phyloP scores from a whole-genome alignment of 1,140 invertebrate species.

The Caenorhabditis remanei region DNA sequence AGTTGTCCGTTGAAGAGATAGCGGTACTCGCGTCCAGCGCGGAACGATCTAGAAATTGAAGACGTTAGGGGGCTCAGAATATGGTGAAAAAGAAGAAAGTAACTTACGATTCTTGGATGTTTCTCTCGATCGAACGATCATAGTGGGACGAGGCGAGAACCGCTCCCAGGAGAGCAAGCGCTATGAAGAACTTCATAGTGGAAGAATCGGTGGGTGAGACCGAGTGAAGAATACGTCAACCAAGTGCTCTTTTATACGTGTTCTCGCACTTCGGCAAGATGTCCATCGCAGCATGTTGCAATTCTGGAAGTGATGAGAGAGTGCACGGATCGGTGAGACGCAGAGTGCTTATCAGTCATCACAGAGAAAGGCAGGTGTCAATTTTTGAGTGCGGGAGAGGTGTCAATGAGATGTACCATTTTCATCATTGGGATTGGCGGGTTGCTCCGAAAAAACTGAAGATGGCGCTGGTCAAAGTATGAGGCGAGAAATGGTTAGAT shows the following conservation, averaged over 20 bases:
- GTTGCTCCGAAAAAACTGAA: not conserved
- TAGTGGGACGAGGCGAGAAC: constrained; percentile 34
- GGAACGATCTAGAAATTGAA: constrained; percentile 45
- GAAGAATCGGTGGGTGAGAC: constrained; percentile 3
- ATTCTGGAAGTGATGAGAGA: constrained; percentile 19
- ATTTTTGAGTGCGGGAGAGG: constrained; percentile 43
- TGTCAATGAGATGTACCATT: constrained; percentile 38
- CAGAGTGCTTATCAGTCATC: constrained; percentile 44
- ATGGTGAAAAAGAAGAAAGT: not conserved
- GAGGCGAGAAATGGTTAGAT: not conserved
- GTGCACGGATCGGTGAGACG: constrained; percentile 22
- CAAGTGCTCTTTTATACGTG: constrained; percentile 47
- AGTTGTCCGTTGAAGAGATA: constrained; percentile 63
- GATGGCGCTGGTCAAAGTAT: constrained; percentile 30
- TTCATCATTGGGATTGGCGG: constrained; percentile 42
- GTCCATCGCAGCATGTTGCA: constrained; percentile 53
- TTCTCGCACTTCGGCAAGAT: constrained; percentile 39
- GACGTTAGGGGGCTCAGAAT: not conserved
- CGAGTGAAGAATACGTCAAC: constrained; percentile 29
- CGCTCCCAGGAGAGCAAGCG: constrained; percentile 45
- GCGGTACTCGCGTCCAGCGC: constrained; percentile 55
- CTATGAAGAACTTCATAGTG: constrained; percentile 51
- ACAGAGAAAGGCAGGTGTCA: constrained; percentile 18
- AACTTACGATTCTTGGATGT: constrained; percentile 50
- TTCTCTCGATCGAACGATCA: constrained; percentile 35